Base-by-base conservation (phyloP, 2,888 invertebrate genomes). In the Metopia argyrocephala region DNA sequence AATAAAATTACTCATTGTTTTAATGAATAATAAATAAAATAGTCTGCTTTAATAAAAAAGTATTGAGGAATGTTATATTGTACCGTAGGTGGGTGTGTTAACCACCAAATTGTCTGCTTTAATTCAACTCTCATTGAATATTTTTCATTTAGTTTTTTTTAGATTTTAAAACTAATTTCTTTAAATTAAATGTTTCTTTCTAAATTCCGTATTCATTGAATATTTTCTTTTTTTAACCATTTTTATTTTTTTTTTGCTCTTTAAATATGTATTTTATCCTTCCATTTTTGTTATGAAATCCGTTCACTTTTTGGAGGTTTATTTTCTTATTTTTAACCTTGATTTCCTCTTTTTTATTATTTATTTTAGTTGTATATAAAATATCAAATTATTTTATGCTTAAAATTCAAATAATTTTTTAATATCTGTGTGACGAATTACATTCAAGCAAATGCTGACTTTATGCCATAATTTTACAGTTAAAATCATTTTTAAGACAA, bases 221-320 rank as follows among this genome's bases (percentile, higher is more conserved):
- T 12, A 1, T 12, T 31, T 31, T 31, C 12, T 31, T 31, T 12
- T 38, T 38, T 38, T n/a, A n/a, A n/a, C n/a, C n/a, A n/a, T n/a
- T 12, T 70, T 20, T 6, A 61, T 54, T 59, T 6, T 5, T 57
- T 45, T 38, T 27, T 27, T 56, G 1, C 45, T 70, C 5, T 61
- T n/a, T 15, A 28, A 12, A 57, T 21, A 69, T 54, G 28, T 79
- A 65, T 9, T 65, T 68, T 52, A 46, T 65, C 70, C 20, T 79
- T 71, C 45, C 6, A 56, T 56, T 25, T 45, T 45, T 21, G 45
- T 71, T 70, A 46, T 54, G 31, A 31, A 31, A 31, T 31, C n/a
- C 12, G 1, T 76, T 12, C 6, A 12, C 23, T 21, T 75, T 79
- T 74, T 80, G 76, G 73, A 80, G 73, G 80, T 76, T 76, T 74